phyloP scores from a whole-genome alignment of 2,113 vertebrate genomes.

The Oncorhynchus gorbuscha region DNA sequence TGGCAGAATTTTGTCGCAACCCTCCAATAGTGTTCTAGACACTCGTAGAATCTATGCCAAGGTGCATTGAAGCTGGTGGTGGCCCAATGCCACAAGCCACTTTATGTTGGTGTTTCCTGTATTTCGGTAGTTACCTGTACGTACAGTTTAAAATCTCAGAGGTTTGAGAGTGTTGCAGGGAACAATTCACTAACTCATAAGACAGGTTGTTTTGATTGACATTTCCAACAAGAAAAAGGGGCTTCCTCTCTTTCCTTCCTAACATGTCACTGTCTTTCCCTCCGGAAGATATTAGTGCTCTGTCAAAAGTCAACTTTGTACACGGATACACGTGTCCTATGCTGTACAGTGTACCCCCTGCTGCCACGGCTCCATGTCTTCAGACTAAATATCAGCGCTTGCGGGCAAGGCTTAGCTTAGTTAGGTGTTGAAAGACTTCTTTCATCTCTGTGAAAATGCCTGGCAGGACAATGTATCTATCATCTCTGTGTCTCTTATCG shows the following conservation, averaged over 20 bases:
- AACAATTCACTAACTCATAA: too few species aligned
- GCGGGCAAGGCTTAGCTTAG: constrained; percentile 34
- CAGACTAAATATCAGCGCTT: constrained; percentile 7
- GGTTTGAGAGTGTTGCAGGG: too few species aligned
- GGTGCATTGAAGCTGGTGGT: too few species aligned
- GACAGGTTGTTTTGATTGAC: neutral
- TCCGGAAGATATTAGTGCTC: neutral
- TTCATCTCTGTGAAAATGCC: constrained; percentile 24
- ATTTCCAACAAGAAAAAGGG: neutral
- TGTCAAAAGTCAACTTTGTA: neutral
- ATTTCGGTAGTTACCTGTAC: too few species aligned
- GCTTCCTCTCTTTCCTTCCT: neutral
- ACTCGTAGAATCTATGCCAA: too few species aligned
- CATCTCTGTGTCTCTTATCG: neutral
- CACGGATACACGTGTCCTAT: constrained; percentile 3
- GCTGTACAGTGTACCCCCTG: neutral
- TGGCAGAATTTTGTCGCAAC: too few species aligned
- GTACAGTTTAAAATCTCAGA: too few species aligned
- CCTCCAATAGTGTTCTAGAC: too few species aligned
- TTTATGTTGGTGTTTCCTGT: too few species aligned
- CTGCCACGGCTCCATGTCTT: neutral
- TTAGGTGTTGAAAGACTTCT: constrained; percentile 30
- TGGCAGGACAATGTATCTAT: constrained; percentile 21
- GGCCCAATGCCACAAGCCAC: too few species aligned
- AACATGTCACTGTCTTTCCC: neutral